Evolutionary conservation across 1,140 invertebrate species (phyloP).

Genomic region (Limonius californicus): DNA sequence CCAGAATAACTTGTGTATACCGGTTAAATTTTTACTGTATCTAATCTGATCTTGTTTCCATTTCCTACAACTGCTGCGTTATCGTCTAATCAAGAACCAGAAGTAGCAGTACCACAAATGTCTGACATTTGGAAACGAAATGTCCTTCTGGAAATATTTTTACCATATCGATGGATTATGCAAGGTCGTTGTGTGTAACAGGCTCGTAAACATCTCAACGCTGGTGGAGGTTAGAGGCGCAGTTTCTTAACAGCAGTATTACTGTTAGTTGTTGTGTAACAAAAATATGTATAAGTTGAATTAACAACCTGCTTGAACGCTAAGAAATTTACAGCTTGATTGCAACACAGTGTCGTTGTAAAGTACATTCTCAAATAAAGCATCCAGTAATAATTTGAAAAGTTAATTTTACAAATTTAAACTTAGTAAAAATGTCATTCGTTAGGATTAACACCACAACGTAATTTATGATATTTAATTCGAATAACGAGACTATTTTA

Average conservation of each 20-base stretch:
- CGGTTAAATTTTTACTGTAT: neutral
- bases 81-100: conserved; percentile 2
- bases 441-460: too few relatives aligned
- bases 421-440: too few relatives aligned
- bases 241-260: conserved; percentile 4
- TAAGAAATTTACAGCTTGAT: too few relatives aligned
- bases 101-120: neutral
- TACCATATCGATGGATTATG: conserved; percentile 15
- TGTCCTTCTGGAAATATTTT: conserved; percentile 12
- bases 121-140: neutral
- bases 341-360: too few relatives aligned
- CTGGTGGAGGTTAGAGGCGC: conserved; percentile 1
- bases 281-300: too few relatives aligned
- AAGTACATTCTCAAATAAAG: too few relatives aligned
- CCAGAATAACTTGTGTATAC: neutral
- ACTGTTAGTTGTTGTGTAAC: neutral
- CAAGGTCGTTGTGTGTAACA: conserved; percentile 12
- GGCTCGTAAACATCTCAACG: conserved; percentile 11
- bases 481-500: too few relatives aligned
- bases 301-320: too few relatives aligned
- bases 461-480: too few relatives aligned
- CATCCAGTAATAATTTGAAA: too few relatives aligned
- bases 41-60: neutral
- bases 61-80: neutral
- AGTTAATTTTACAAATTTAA: too few relatives aligned